Percentiles rank a stretch among this genome's conserved stretches.
Evolutionary conservation across 2,888 invertebrate genomes (phyloP).

Genomic region (Drosophila basisetae): DNA sequence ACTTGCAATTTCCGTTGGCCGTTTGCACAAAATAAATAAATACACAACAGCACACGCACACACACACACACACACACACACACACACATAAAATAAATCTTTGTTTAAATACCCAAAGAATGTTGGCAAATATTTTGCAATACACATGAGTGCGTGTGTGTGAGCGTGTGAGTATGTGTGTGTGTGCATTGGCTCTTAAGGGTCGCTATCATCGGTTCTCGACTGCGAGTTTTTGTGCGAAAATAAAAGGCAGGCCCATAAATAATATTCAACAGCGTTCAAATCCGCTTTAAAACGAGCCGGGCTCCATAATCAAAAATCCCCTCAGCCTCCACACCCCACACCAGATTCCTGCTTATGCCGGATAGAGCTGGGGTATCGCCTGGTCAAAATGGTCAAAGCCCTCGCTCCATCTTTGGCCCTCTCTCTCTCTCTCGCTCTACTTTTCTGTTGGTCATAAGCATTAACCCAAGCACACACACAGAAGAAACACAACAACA

Average conservation of each 20-base stretch:
- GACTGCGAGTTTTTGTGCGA: conserved; percentile 26
- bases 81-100: conserved; percentile 69
- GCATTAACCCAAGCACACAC: conserved; percentile 41
- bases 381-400: conserved; percentile 51
- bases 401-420: conserved; percentile 4
- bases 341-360: conserved; percentile 7
- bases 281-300: conserved; percentile 78
- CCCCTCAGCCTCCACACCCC: neutral
- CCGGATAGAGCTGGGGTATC: conserved; percentile 29
- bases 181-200: conserved; percentile 55
- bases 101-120: conserved; percentile 80
- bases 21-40: conserved; percentile 68
- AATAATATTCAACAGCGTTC: conserved; percentile 76
- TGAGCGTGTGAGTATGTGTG: conserved; percentile 4
- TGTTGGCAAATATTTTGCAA: conserved; percentile 76
- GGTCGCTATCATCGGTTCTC: conserved; percentile 54
- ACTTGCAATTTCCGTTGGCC: conserved; percentile 80
- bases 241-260: conserved; percentile 73
- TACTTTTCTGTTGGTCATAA: conserved; percentile 28
- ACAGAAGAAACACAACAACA: conserved; percentile 1
- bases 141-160: conserved; percentile 11
- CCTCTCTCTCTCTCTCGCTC: too few species aligned
- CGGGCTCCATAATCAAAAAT: conserved; percentile 46
- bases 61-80: neutral
- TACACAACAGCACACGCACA: conserved; percentile 3